Base-by-base conservation (phyloP, 2,888 invertebrate genomes). In the Chalcis sispes region DNA sequence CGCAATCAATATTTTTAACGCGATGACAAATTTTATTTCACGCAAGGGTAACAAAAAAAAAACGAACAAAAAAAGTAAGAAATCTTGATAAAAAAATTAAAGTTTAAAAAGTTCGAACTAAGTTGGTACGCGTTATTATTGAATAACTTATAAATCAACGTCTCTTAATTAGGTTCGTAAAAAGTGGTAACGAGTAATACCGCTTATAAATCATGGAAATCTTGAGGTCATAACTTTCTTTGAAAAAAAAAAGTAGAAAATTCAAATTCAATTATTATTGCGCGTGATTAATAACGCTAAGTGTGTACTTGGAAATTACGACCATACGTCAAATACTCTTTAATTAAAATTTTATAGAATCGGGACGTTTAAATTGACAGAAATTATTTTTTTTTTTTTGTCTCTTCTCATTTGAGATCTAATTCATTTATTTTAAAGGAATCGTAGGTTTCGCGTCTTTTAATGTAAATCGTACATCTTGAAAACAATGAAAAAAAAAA, bases 201-300 rank as follows among this genome's bases (percentile, higher is more conserved):
- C 42, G 15, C 42, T 3, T 20, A 15, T 42, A 54, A 54, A 27
- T 54, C 25, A 27, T 27, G 5, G 8, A 27, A 54, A 54, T 27
- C 27, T 54, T 54, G 15, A 54, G 25, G 2, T 15, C 25, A 29
- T 7, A 50, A n/a, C 2, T 4, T 50, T 50, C 20, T n/a, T 13
- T 15, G 20, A 54, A 54, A 54, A 54, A 27, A 25, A 54, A 15
- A 4, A 36, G 13, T n/a, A 36, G 13, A 7, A 18, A 36, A 13
- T 65, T 32, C 20, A 23, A 13, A 65, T 40, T 66, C 54, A 54
- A 66, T 66, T 66, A 66, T 66, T 66, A 66, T 40, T 54, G 40
- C 10, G 13, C 29, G 18, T 66, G 66, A 66, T 54, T 66, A 66
- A 66, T 7, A 25, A 25, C 7, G 1, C 15, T n/a, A 5, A 36